Conservation (phyloP, 2,888 invertebrate species). For the Apoda limacodes region DNA sequence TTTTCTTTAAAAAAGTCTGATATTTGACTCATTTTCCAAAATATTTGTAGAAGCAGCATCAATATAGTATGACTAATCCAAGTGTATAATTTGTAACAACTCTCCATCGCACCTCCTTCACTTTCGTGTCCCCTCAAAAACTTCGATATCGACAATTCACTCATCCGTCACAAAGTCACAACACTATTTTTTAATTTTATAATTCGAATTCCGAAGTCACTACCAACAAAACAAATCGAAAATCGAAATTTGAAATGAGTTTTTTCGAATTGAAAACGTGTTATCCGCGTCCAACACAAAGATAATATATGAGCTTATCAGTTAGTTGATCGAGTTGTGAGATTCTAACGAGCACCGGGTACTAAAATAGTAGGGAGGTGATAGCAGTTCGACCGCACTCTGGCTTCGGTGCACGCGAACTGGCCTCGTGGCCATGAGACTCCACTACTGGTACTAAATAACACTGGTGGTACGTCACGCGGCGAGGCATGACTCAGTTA, state of each 20-base stretch:
- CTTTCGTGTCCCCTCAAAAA: slow-evolving; percentile 47
- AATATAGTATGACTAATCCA: slow-evolving; percentile 59
- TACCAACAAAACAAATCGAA: no score
- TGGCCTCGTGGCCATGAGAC: slow-evolving; percentile 31
- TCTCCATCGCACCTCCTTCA: slow-evolving; percentile 51
- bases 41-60: slow-evolving; percentile 59
- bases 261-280: slow-evolving; percentile 22
- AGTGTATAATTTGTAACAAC: slow-evolving; percentile 57
- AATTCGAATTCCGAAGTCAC: no score
- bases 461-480: no score
- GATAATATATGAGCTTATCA: slow-evolving; percentile 37
- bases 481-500: slow-evolving; percentile 21
- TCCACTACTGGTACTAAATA: no score
- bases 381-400: slow-evolving; percentile 41
- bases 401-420: slow-evolving; percentile 53
- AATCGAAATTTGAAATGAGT: slow-evolving; percentile 8
- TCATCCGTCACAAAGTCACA: slow-evolving; percentile 63
- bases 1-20: slow-evolving; percentile 57
- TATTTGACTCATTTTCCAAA: slow-evolving; percentile 64
- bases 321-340: slow-evolving; percentile 23
- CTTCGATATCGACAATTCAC: slow-evolving; percentile 50
- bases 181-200: no score
- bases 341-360: slow-evolving; percentile 29
- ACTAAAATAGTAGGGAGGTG: slow-evolving; percentile 38
- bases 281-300: slow-evolving; percentile 27